These are phyloP conservation scores for Huso huso DNA, from an alignment of 2,797 vertebrate genomes.

Conservation along the genomic window DNA sequence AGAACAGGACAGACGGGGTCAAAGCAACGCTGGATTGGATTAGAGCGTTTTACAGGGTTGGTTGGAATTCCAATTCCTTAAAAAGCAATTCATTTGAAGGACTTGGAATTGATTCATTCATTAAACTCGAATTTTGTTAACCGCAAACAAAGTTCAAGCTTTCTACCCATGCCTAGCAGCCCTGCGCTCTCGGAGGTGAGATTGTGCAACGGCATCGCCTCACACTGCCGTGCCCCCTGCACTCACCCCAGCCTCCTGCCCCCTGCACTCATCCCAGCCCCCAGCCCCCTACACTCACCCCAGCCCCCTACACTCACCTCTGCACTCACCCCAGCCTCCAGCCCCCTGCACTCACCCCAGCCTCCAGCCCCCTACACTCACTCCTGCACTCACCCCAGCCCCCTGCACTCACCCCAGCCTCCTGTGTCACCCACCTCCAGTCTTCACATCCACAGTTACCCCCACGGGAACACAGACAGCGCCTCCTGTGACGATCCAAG, in stretches of 20 bases:
- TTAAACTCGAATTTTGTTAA: too few relatives aligned
- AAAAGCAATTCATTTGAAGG: background rate
- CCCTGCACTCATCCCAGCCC: background rate
- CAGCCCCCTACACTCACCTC: background rate
- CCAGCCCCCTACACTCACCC: too few relatives aligned
- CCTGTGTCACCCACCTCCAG: too few relatives aligned
- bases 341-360: slow-evolving; percentile 60
- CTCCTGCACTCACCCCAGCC: background rate
- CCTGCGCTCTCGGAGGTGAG: too few relatives aligned
- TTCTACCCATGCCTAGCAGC: too few relatives aligned
- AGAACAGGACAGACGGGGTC: background rate
- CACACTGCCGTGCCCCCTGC: too few relatives aligned
- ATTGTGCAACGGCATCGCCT: too few relatives aligned
- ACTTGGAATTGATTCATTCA: too few relatives aligned
- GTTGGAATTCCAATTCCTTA: background rate
- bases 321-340: background rate
- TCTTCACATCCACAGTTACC: too few relatives aligned
- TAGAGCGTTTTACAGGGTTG: too few relatives aligned
- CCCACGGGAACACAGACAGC: too few relatives aligned
- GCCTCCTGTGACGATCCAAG: slow-evolving; percentile 46
- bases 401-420: background rate
- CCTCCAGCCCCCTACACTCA: slow-evolving; percentile 24
- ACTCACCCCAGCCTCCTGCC: background rate
- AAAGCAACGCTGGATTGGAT: background rate
- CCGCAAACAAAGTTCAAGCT: too few relatives aligned